Evolutionary conservation across 2,797 vertebrate species (phyloP), one percentile per base, ranked within the genome.

Genomic region (Heteromormyrus szaboi): DNA sequence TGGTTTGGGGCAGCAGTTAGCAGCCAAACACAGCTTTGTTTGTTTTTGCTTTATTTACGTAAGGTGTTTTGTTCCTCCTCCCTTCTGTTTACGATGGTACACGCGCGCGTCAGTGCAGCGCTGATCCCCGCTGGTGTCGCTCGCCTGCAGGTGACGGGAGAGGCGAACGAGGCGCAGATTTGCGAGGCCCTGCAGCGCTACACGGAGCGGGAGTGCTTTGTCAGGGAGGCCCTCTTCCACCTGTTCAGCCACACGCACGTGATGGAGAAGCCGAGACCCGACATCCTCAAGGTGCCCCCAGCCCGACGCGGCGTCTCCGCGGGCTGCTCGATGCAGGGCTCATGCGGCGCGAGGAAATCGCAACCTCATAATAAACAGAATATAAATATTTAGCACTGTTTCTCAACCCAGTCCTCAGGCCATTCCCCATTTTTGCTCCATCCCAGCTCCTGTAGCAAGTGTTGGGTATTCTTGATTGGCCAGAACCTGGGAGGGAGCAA

Each of bases 131-230:
- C 92, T 99, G 99, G 98, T 99, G 53, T 56, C 19, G 19, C 19
- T n/a, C 54, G 19, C 90, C 88, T 29, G 48, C 92, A 99, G 99
- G 98, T 99, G 56, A 99, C 99, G 0, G 99, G 99, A 56, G 99
- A 99, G 95, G 98, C 98, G 89, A 99, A 99, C 51, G 98, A 99
- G 95, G 97, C 95, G 12, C 99, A 99, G 94, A 99, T 99, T 94
- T 97, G 98, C 0, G 98, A 99, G 94, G 98, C 99, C 0, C 91
- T 99, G 91, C 97, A 97, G 90, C 96, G 98, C 88, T 99, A 99
- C 95, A 98, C 97, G 9, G 99, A 99, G 91, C 96, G 99, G 48
- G 98, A 99, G 11, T 99, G 98, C 90, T 99, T 99, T 92, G 98
- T 99, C 88, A 95, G 98, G 84, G 99, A 99, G 93, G 98, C 98